Evolutionary conservation across 2,888 invertebrate species (phyloP).

Genomic region (Cyrtodaria siliqua): DNA sequence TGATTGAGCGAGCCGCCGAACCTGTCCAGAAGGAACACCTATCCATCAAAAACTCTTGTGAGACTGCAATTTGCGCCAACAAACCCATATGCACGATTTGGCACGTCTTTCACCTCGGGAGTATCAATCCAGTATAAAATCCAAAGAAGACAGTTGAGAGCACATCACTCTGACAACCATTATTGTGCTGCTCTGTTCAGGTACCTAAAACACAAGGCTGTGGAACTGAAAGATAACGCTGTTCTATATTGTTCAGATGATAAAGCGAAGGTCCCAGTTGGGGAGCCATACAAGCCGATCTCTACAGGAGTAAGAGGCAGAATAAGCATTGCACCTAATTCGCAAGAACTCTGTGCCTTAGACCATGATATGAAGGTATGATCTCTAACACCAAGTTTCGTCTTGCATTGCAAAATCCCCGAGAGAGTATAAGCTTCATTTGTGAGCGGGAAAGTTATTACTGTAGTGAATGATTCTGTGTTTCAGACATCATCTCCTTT

Average conservation of each 20-base stretch:
- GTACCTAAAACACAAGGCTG: conserved; percentile 41
- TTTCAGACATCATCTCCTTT: conserved; percentile 32
- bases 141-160: conserved; percentile 53
- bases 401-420: conserved; percentile 25
- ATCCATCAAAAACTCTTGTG: conserved; percentile 54
- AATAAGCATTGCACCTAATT: conserved; percentile 15
- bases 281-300: conserved; percentile 28
- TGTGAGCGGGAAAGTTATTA: conserved; percentile 23
- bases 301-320: conserved; percentile 47
- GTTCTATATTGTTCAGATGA: conserved; percentile 35
- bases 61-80: conserved; percentile 57
- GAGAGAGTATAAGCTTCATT: conserved; percentile 19
- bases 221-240: conserved; percentile 14
- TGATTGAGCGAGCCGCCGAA: conserved; percentile 43
- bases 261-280: conserved; percentile 48
- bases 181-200: conserved; percentile 53
- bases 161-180: conserved; percentile 46
- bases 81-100: conserved; percentile 46
- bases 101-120: conserved; percentile 43
- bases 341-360: conserved; percentile 10
- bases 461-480: conserved; percentile 39
- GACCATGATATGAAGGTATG: conserved; percentile 42
- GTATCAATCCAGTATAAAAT: conserved; percentile 61
- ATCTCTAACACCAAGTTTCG: conserved; percentile 30
- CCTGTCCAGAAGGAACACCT: conserved; percentile 50